phyloP scores from a whole-genome alignment of 2,797 vertebrate genomes.

The Pangasius macronema region DNA sequence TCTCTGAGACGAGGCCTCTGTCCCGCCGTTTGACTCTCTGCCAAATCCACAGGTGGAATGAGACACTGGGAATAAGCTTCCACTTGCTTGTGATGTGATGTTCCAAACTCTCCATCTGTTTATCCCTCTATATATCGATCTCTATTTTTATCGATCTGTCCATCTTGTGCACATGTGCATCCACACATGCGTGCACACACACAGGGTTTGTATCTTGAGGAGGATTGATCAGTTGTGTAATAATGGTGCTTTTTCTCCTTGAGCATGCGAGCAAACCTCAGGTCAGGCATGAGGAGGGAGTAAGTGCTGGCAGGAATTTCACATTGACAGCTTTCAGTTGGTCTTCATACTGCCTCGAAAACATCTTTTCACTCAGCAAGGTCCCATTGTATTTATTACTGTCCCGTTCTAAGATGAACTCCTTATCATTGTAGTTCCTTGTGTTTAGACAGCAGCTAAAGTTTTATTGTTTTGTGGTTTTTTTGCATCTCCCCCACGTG shows the following conservation, averaged over 20 bases:
- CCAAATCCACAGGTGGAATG: constrained; percentile 27
- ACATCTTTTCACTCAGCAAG: constrained; percentile 10
- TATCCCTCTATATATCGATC: constrained; percentile 19
- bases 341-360: constrained; percentile 27
- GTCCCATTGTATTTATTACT: constrained; percentile 54
- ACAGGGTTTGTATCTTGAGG: constrained; percentile 12
- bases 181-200: not conserved
- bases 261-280: constrained; percentile 14
- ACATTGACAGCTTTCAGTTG: constrained; percentile 14
- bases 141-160: not conserved
- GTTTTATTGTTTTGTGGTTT: constrained; percentile 20
- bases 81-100: constrained; percentile 37
- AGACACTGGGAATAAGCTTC: constrained; percentile 58
- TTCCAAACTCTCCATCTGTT: constrained; percentile 36
- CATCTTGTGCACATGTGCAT: not conserved
- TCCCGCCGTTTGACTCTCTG: not conserved
- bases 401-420: constrained; percentile 44
- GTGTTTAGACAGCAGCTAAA: constrained; percentile 31
- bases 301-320: constrained; percentile 24
- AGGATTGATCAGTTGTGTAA: constrained; percentile 29
- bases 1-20: constrained; percentile 13
- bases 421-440: constrained; percentile 28
- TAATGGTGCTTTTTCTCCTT: constrained; percentile 46
- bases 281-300: constrained; percentile 32
- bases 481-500: not conserved